phyloP scores from a whole-genome alignment of 2,113 vertebrate genomes.

The Octodon degus region DNA sequence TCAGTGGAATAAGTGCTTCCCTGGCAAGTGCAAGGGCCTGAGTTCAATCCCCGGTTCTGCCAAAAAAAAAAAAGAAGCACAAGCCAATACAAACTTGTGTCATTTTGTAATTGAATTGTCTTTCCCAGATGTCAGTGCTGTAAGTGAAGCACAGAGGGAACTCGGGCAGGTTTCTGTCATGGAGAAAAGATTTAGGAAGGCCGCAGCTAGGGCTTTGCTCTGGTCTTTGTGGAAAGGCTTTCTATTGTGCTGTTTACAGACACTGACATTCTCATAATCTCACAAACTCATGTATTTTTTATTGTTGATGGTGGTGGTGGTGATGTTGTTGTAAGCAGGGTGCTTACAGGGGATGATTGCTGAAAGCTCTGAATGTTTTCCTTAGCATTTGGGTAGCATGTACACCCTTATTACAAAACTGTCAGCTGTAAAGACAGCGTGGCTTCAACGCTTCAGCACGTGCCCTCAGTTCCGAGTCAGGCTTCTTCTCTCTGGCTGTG shows the following conservation, averaged over 20 bases:
- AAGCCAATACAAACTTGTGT: background rate
- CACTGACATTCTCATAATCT: background rate
- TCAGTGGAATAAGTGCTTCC: too few species aligned
- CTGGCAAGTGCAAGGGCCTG: too few species aligned
- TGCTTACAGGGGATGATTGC: background rate
- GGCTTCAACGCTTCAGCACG: background rate
- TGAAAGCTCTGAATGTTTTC: background rate
- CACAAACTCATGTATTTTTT: background rate
- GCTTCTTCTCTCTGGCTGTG: background rate
- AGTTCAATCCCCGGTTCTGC: too few species aligned
- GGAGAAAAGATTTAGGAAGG: background rate
- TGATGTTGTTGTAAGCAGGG: background rate
- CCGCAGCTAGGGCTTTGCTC: background rate
- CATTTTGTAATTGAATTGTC: background rate
- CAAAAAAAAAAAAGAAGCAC: slow-evolving; percentile 25
- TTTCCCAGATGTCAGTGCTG: background rate
- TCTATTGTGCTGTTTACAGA: background rate
- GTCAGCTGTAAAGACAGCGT: background rate
- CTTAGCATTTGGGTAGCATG: background rate
- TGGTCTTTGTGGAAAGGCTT: slow-evolving; percentile 13
- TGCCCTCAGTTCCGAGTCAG: background rate
- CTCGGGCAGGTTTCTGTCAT: background rate
- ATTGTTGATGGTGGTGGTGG: too few species aligned
- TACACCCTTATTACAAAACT: background rate
- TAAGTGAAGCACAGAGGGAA: background rate